Conservation (phyloP, 2,797 vertebrate species). For the Sebastes paucispinis region DNA sequence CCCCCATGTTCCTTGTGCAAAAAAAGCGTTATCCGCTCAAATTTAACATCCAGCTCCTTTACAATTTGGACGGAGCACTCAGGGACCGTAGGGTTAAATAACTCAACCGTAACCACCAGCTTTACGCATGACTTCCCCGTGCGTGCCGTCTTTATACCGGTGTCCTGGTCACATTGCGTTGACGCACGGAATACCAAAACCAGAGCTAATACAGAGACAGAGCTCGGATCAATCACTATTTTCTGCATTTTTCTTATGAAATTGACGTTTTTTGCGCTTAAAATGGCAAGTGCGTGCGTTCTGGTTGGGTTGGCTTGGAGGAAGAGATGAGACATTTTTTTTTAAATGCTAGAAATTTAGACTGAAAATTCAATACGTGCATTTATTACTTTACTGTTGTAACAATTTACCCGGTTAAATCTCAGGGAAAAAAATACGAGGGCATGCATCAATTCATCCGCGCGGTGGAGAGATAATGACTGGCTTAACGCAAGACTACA, state of each 20-base stretch:
- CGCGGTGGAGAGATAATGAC: conserved; percentile 23
- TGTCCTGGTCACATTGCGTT: conserved; percentile 44
- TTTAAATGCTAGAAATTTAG: neutral
- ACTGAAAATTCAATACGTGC: neutral
- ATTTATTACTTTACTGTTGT: neutral
- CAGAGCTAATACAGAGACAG: conserved; percentile 10
- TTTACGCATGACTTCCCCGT: conserved; percentile 75
- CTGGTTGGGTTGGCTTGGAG: conserved; percentile 46
- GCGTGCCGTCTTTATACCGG: conserved; percentile 42
- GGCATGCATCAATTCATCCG: neutral
- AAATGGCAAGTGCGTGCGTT: conserved; percentile 58
- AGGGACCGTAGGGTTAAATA: conserved; percentile 73
- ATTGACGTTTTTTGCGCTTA: conserved; percentile 15
- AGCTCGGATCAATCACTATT: conserved; percentile 26
- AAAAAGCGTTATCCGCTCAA: neutral
- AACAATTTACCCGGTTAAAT: conserved; percentile 16
- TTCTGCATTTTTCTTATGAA: conserved; percentile 14
- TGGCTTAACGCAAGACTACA: conserved; percentile 32
- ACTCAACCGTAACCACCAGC: conserved; percentile 49
- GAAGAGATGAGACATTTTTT: conserved; percentile 62
- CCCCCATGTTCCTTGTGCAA: neutral
- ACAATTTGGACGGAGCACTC: conserved; percentile 48
- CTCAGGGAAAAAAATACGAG: neutral
- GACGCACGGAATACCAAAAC: conserved; percentile 57
- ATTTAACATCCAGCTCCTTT: conserved; percentile 35